Base-by-base conservation (phyloP, 2,797 vertebrate genomes). In the Spinibarbus caldwelli region DNA sequence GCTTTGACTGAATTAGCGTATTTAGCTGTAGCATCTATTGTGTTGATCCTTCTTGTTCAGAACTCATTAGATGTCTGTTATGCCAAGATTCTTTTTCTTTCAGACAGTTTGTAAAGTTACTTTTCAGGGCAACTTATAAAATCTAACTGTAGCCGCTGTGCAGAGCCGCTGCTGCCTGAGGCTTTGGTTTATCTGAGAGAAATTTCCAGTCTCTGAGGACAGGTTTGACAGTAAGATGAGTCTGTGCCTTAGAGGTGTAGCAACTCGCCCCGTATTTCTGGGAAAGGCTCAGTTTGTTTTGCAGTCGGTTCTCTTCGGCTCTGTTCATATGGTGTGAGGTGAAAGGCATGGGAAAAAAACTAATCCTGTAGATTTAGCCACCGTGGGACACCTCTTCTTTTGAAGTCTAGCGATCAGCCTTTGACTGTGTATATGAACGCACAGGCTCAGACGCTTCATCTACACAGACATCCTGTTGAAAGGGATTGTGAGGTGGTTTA, bases 301-400 rank as follows among this genome's bases (percentile, higher is more conserved):
- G 79, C 59, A 45, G 26, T 66, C 23, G 62, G 29, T 64, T 73
- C 34, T 29, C 36, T 73, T 67, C 15, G 0, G 41, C 26, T 59
- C 19, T 38, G 41, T 57, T 78, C 31, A 38, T 54, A 70, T 70
- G 31, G 54, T 52, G 49, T 17, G 66, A 71, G 41, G 29, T 62
- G n/a, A 72, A 78, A 64, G 38, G 81, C 43, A 36, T 26, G 38
- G 17, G 11, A 15, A 64, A 78, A 78, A 68, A 70, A 36, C 29
- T 70, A 86, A 87, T 89, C 86, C 77, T 76, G 45, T 81, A 78
- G 66, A 64, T 84, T 83, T 84, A 76, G 41, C 41, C 41, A 41
- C 41, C 41, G 41, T 41, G 41, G 41, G 70, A 85, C 49, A 70
- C 54, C 68, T 78, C 34, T 26, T 71, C 75, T 85, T 82, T 70